Conservation (phyloP, 2,113 vertebrate species). For the Amblyornis subalaris region DNA sequence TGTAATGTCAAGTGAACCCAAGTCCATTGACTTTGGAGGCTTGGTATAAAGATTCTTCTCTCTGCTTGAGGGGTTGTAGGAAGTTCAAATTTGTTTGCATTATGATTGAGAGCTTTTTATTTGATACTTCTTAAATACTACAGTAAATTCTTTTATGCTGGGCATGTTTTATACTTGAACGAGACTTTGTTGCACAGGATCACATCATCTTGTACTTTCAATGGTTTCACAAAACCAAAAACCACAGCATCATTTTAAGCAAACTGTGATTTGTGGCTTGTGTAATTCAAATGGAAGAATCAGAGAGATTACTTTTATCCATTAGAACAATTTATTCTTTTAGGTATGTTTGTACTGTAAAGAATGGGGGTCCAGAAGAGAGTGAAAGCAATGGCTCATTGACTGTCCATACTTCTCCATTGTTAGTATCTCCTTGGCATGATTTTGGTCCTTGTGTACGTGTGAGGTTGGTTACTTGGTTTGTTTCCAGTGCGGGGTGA, state of each 20-base stretch:
- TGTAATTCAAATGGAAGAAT: not conserved
- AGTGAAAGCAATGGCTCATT: not conserved
- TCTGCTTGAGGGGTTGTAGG: not conserved
- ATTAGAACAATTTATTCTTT: not conserved
- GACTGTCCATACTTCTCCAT: not conserved
- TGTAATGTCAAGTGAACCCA: not conserved
- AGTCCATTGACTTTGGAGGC: not conserved
- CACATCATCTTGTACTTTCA: not conserved
- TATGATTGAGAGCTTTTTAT: not conserved
- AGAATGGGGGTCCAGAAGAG: not conserved
- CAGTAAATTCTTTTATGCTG: not conserved
- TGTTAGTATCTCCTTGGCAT: not conserved
- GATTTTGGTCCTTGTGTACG: not conserved
- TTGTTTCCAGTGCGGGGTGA: not conserved
- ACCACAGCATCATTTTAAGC: not conserved
- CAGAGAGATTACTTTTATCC: not conserved
- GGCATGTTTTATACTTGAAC: not conserved
- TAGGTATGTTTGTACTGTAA: not conserved
- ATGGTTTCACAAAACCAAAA: not conserved
- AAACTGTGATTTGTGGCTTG: not conserved
- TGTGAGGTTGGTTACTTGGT: not conserved
- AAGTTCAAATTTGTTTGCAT: not conserved
- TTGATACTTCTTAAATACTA: not conserved
- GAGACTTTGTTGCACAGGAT: not conserved
- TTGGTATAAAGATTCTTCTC: not conserved